Evolutionary conservation across 2,113 vertebrate genomes (phyloP).

Genomic region (Anhinga anhinga): DNA sequence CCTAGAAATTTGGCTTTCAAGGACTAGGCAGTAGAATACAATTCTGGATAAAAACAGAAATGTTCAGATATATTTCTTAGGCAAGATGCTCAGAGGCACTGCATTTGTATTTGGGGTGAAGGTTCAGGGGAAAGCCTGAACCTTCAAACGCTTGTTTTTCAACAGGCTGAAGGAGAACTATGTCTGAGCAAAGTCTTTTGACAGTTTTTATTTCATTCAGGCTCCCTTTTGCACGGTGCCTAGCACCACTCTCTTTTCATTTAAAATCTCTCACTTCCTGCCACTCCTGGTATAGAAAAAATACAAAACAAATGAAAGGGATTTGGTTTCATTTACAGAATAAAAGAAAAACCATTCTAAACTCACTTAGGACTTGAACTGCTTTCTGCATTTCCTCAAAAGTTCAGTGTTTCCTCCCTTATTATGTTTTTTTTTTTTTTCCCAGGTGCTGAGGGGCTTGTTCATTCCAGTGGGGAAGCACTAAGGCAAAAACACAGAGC

Average conservation of each 20-base stretch:
- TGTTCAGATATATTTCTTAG: not conserved
- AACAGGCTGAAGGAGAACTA: not conserved
- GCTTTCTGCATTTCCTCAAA: not conserved
- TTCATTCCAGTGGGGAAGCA: not conserved
- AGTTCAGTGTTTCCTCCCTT: not conserved
- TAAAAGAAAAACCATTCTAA: not conserved
- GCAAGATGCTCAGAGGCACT: not conserved
- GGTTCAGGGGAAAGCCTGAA: not conserved
- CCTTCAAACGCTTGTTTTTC: not conserved
- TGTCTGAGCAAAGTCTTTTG: not conserved
- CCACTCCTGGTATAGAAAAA: not conserved
- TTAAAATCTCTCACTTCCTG: not conserved
- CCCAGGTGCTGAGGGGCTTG: not conserved
- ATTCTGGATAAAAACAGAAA: not conserved
- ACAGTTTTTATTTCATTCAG: not conserved
- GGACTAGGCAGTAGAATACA: not conserved
- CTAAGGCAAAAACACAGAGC: not conserved
- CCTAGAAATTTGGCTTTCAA: not conserved
- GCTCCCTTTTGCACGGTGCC: not conserved
- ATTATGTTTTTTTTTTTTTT: not conserved
- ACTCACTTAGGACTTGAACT: not conserved
- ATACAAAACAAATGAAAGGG: not conserved
- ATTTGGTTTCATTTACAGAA: not conserved
- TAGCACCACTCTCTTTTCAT: not conserved
- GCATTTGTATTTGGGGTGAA: not conserved